Evolutionary conservation across 2,888 invertebrate genomes (phyloP), one percentile per base, ranked within the genome.

Genomic region (Mesoligia furuncula): DNA sequence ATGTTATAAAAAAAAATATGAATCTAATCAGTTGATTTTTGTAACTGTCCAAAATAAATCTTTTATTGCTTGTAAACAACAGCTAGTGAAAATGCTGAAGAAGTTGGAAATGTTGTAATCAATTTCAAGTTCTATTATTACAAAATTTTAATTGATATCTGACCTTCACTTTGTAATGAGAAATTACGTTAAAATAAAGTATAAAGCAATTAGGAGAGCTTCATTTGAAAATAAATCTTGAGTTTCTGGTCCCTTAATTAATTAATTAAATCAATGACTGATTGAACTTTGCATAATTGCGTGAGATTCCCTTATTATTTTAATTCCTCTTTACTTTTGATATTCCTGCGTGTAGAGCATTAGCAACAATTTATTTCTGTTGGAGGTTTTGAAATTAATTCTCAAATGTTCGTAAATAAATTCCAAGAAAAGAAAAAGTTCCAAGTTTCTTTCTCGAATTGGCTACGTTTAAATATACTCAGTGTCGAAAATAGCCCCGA

Each of bases 201-300:
- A 39, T 42, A 48, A 72, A 83, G 45, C 59, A 72, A 75, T 61
- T 72, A 31, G 2, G 9, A 64, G 6, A 42, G 59, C 42, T 75
- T 67, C 45, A 45, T 73, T 77, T 51, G 45, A 72, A 62, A 65
- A 64, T 51, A 48, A 75, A 67, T 68, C 45, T 77, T 39, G 42
- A 77, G 15, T 42, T 45, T 66, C 75, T 70, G 36, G 2, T 39
- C 36, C 31, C 45, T 72, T 70, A 17, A 61, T 69, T 79, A 81
- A 75, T 76, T 65, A 79, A 86, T 80, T 73, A 65, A 79, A 77
- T 75, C 67, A 73, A 62, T 67, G 66, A 78, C 61, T 80, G 45
- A 81, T 77, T 71, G 61, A 39, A 70, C 68, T 70, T 67, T 64
- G 20, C 39, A 64, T 59, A 77, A 78, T 73, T 77, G 9, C 20